Percentiles rank a stretch among this genome's conserved stretches.
These are phyloP conservation scores for Dasypolia templi DNA, from an alignment of 2,888 invertebrate species.

Conservation along the genomic window DNA sequence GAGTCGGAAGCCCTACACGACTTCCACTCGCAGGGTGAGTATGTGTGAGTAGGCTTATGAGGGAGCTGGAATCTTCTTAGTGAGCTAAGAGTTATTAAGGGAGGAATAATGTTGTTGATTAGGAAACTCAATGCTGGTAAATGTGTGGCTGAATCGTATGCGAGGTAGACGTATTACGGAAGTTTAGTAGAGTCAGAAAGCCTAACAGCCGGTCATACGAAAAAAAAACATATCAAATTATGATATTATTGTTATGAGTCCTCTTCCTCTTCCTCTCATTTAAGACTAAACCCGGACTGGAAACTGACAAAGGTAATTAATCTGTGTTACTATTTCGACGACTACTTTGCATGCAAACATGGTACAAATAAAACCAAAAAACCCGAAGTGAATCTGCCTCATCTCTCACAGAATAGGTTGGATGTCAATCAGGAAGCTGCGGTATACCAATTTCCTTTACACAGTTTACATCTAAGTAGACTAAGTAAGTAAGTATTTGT, in stretches of 20 bases:
- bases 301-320: no score
- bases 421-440: constrained; percentile 51
- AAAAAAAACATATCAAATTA: no score
- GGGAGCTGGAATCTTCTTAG: constrained; percentile 47
- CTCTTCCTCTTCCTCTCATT: no score
- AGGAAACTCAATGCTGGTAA: neutral
- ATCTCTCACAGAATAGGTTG: neutral
- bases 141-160: no score
- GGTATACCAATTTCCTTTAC: constrained; percentile 39
- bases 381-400: neutral
- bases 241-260: no score
- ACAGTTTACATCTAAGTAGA: neutral
- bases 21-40: constrained; percentile 47
- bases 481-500: no score
- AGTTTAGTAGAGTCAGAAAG: no score
- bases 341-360: neutral
- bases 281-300: no score
- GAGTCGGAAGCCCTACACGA: constrained; percentile 74
- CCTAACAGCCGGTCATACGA: no score
- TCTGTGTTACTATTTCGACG: neutral
- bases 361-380: neutral
- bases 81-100: constrained; percentile 13
- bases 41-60: constrained; percentile 39
- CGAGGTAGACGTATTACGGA: neutral
- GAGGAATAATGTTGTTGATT: neutral